phyloP scores from a whole-genome alignment of 2,113 vertebrate species.

The Edolisoma coerulescens region DNA sequence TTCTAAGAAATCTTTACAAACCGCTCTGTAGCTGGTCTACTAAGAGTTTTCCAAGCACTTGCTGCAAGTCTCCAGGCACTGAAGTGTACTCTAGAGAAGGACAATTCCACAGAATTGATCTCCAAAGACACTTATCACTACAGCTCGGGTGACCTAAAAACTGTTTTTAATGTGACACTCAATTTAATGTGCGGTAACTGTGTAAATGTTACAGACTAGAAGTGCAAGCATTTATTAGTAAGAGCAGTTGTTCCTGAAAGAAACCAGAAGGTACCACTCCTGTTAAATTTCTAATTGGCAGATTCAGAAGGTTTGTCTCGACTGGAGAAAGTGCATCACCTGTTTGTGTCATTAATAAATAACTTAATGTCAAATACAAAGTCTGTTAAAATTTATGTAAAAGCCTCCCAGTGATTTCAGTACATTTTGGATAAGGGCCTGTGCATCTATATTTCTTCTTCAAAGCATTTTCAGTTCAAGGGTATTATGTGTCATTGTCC shows the following conservation, averaged over 20 bases:
- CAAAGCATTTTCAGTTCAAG: background rate
- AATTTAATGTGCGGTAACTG: background rate
- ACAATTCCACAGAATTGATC: background rate
- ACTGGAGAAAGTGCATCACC: background rate
- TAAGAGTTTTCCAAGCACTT: background rate
- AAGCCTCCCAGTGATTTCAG: background rate
- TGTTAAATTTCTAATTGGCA: background rate
- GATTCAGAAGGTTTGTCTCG: background rate
- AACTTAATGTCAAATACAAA: background rate
- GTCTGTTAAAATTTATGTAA: background rate
- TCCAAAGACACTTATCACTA: background rate
- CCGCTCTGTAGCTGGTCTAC: background rate
- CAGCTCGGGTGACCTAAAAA: background rate
- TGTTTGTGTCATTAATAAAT: constrained; percentile 19
- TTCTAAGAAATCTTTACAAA: background rate
- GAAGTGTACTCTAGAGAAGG: background rate
- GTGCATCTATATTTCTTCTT: background rate
- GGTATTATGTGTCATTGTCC: background rate
- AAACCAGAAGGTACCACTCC: background rate
- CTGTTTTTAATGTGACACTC: background rate
- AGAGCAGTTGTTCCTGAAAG: background rate
- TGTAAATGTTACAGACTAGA: background rate
- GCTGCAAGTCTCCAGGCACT: background rate
- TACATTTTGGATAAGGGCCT: background rate
- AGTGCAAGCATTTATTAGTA: background rate